These are phyloP conservation scores for Toxotes chatareus DNA, from an alignment of 2,113 vertebrate species.

Conservation along the genomic window DNA sequence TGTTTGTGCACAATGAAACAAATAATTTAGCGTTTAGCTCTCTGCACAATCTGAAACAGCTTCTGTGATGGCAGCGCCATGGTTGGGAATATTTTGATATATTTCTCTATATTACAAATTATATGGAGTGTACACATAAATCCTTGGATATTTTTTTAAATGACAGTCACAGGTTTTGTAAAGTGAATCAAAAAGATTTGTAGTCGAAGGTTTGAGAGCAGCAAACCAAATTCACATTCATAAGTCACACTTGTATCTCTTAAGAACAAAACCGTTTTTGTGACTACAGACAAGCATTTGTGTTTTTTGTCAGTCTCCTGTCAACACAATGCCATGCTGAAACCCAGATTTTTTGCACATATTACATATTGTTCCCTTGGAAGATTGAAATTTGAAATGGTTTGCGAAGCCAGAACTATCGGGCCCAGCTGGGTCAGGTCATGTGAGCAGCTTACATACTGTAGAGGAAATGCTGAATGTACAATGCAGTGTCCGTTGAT, in stretches of 20 bases:
- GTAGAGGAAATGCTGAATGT: not conserved
- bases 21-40: not conserved
- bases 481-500: not conserved
- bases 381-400: conserved; percentile 26
- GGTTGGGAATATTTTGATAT: not conserved
- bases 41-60: not conserved
- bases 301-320: not conserved
- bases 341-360: conserved; percentile 4
- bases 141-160: not conserved
- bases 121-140: not conserved
- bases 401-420: conserved; percentile 22
- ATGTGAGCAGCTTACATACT: not conserved
- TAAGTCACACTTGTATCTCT: not conserved
- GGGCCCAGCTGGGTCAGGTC: conserved; percentile 17
- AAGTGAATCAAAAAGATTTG: too few relatives aligned
- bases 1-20: conserved; percentile 25
- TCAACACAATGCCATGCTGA: not conserved
- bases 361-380: conserved; percentile 14
- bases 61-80: not conserved
- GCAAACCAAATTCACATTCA: not conserved
- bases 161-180: not conserved
- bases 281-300: not conserved
- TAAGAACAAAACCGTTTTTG: not conserved
- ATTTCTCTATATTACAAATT: too few relatives aligned
- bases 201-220: not conserved